A percentile compares a stretch with the other conserved stretches of the same genome.
Conservation (phyloP, 1,140 invertebrate genomes). For the Oryzaephilus surinamensis region DNA sequence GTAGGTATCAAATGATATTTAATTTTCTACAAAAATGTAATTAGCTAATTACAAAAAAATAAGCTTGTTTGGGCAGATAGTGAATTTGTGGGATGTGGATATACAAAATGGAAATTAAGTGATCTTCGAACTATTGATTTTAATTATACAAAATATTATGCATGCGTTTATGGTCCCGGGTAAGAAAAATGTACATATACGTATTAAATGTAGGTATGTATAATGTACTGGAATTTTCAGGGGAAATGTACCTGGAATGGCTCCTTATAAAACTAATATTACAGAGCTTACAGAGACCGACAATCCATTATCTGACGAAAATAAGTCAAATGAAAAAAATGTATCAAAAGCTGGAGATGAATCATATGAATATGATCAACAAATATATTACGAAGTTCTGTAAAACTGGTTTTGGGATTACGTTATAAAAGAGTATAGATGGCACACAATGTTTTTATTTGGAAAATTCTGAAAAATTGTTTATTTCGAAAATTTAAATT, state of each 20-base stretch:
- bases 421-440: too few relatives aligned
- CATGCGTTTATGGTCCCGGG: conserved; percentile 24
- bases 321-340: too few relatives aligned
- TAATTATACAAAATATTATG: conserved; percentile 16
- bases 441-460: too few relatives aligned
- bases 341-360: too few relatives aligned
- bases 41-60: conserved; percentile 3
- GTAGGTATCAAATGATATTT: not conserved
- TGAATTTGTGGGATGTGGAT: conserved; percentile 22
- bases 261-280: conserved; percentile 1
- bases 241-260: too few relatives aligned
- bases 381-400: too few relatives aligned
- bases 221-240: not conserved
- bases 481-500: too few relatives aligned
- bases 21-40: not conserved
- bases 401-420: too few relatives aligned
- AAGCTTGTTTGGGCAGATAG: conserved; percentile 22
- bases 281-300: not conserved
- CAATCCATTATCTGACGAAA: too few relatives aligned
- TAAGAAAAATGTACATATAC: conserved; percentile 10
- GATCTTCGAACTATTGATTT: too few relatives aligned
- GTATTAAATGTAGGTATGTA: not conserved
- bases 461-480: too few relatives aligned
- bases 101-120: conserved; percentile 10
- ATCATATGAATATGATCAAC: too few relatives aligned